Evolutionary conservation across 2,797 vertebrate genomes (phyloP), one percentile per base, ranked within the genome.

Genomic region (Pempheris klunzingeri): DNA sequence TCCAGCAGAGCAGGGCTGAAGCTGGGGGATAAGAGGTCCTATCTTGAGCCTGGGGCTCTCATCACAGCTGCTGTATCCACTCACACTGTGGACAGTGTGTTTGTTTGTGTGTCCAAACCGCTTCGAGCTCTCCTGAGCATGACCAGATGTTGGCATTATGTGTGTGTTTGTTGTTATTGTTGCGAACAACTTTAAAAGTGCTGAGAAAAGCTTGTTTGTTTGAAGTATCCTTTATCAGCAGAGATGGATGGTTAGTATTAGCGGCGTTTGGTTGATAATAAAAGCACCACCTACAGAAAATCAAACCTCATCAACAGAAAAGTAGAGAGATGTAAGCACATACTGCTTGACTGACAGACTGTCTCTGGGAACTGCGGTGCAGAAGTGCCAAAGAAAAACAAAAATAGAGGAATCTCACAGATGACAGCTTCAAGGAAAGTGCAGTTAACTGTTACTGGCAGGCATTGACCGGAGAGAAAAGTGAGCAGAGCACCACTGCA

Each of bases 1-100:
- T 83, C 87, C 88, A 88, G 82, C 77, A 85, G 62, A 81, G 76
- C 74, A 82, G 60, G 77, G 82, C 90, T 93, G 91, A 82, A 79
- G 84, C 83, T 78, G 52, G 55, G 41, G 87, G 90, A 92, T 93
- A 92, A 91, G 87, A 88, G 63, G 82, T 70, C 72, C 77, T 77
- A 85, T 93, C 84, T 83, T 74, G 70, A 77, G 83, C 89, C 87
- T 68, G 70, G 20, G 80, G 88, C 84, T 77, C 39, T 62, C 64
- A 77, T 77, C 78, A 74, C 55, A 85, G 81, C 68, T 15, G 58
- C 55, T 65, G 71, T 65, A 81, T 80, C 47, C 60, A 17, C 71
- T 70, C 70, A 61, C 39, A 59, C 43, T 28, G 53, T 30, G 70
- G 62, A 46, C 55, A 64, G 60, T 26, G 49, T 66, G 73, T 62